Evolutionary conservation across 2,888 invertebrate species (phyloP), one percentile per base, ranked within the genome.

Genomic region (Formica aserva): DNA sequence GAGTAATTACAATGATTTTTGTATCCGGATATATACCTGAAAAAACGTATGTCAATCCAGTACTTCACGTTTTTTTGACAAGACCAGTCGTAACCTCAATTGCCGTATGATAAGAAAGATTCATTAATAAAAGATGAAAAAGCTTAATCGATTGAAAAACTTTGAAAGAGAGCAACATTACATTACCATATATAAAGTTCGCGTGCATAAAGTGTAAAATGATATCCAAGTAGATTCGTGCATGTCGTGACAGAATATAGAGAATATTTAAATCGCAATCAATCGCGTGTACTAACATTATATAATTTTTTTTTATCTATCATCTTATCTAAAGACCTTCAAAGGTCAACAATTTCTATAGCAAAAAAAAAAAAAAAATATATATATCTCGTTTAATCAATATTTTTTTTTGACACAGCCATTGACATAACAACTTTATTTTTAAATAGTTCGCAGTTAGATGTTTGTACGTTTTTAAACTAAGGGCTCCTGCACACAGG

Each of bases 21-120:
- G 18, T 35, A 3, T 32, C 8, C 8, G 5, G 32, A 11, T 9
- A 52, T 71, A 18, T 60, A 26, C 8, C 78, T 69, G n/a, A 18
- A 78, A 78, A 57, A 78, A 69, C 13, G 22, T 22, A 26, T 67
- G 22, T 38, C 41, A 13, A 63, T 75, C n/a, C 15, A n/a, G 11
- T 22, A 32, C 2, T 1, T 45, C 45, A 15, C 45, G 5, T 15
- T 45, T 45, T 18, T 45, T 15, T 41, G 41, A 41, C 5, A 18
- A 48, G 48, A 15, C 5, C 45, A 45, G 3, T 4, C 48, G 2
- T 52, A 52, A 52, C 48, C 48, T 52, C 48, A 52, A 52, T 45
- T 45, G 1, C 0, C 8, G 3, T 41, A 45, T 4, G 15, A 45
- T 18, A 45, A n/a, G 2, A 52, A 52, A n/a, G 6, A 18, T n/a